Evolutionary conservation across 2,797 vertebrate genomes (phyloP).

Genomic region (Chaunax sp.): DNA sequence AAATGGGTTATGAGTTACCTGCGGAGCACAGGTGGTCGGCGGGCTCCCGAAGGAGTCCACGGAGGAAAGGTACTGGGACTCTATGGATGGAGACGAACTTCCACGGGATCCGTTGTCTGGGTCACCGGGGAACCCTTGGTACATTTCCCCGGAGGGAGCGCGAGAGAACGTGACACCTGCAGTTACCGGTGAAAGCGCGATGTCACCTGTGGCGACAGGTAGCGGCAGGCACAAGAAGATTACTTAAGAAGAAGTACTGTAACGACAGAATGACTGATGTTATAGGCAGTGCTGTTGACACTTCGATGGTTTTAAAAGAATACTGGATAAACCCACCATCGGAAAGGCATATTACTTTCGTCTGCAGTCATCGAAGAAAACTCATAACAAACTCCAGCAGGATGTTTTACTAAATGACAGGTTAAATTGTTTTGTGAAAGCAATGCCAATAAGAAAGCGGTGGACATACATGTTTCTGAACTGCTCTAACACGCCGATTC

Average conservation of each 20-base stretch:
- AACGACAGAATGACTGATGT: conserved; percentile 38
- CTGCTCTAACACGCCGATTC: not conserved
- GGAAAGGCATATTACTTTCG: not conserved
- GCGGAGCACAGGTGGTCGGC: conserved; percentile 89
- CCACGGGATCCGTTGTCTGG: conserved; percentile 94
- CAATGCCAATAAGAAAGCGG: not conserved
- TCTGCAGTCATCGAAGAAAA: too few species aligned
- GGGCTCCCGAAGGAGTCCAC: conserved; percentile 98
- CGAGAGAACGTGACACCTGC: conserved; percentile 75
- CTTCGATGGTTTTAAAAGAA: too few species aligned
- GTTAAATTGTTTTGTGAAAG: not conserved
- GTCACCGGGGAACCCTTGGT: conserved; percentile 95
- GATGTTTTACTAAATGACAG: not conserved
- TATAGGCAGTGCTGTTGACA: conserved; percentile 7
- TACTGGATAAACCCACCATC: not conserved
- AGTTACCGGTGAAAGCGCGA: conserved; percentile 69
- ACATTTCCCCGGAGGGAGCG: conserved; percentile 91
- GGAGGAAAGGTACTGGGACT: conserved; percentile 96
- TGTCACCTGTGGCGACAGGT: conserved; percentile 77
- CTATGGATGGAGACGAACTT: conserved; percentile 95
- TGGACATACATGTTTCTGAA: conserved; percentile 18
- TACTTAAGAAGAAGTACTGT: conserved; percentile 52
- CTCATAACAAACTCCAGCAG: not conserved
- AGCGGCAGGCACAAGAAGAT: conserved; percentile 54
- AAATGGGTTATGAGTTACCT: conserved; percentile 77